Conservation (phyloP, 2,888 invertebrate species). For the Aleiodes alternator region DNA sequence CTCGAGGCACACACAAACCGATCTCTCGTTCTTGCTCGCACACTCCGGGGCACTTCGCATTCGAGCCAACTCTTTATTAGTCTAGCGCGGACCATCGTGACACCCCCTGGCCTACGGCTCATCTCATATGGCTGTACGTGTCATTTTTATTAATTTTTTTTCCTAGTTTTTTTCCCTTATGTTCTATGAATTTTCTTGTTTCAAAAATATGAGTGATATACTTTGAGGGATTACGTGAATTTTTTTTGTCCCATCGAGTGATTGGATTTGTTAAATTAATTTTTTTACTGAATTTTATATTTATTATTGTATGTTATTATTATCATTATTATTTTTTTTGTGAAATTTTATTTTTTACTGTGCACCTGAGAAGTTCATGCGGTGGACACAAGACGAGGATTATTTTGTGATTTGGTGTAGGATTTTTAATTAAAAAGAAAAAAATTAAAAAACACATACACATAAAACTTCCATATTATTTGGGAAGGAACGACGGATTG, state of each 20-base stretch:
- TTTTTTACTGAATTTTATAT: neutral
- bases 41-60: constrained; percentile 66
- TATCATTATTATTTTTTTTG: too few relatives aligned
- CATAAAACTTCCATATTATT: neutral
- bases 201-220: neutral
- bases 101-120: constrained; percentile 66
- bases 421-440: neutral
- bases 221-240: neutral
- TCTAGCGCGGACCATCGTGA: constrained; percentile 73
- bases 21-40: constrained; percentile 48
- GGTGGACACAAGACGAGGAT: neutral
- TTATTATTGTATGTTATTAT: too few relatives aligned
- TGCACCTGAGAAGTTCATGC: neutral
- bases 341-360: neutral
- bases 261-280: neutral
- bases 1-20: constrained; percentile 51
- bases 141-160: constrained; percentile 25
- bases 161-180: too few relatives aligned
- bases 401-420: constrained; percentile 14
- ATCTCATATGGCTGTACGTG: constrained; percentile 37
- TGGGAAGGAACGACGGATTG: constrained; percentile 28
- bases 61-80: constrained; percentile 73
- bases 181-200: neutral
- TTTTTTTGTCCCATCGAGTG: neutral
- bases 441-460: neutral